Base-by-base conservation (phyloP, 2,888 invertebrate genomes). In the Caenorhabditis sp. region DNA sequence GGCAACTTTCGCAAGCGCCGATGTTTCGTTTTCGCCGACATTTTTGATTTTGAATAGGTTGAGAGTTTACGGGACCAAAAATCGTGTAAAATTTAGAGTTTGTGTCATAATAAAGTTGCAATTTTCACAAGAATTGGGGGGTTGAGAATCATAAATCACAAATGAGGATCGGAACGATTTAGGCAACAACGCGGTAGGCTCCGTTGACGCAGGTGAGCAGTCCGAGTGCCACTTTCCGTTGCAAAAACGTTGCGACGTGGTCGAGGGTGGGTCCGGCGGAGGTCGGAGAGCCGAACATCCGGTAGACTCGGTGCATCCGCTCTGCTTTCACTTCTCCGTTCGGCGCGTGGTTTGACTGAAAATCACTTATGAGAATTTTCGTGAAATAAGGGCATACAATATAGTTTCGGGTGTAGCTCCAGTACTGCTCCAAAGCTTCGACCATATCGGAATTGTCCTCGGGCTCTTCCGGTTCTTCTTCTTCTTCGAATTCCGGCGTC, bases 361-460 rank as follows among this genome's bases (percentile, higher is more conserved):
- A 73, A 26, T 11, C n/a, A n/a, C n/a, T n/a, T n/a, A n/a, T n/a
- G n/a, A n/a, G n/a, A n/a, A n/a, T n/a, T n/a, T n/a, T n/a, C n/a
- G n/a, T n/a, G n/a, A n/a, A n/a, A n/a, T n/a, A 41, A 9, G 66
- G 43, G 55, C 77, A 71, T 32, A 82, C 82, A 58, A 82, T 84
- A 53, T 70, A 80, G 58, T 81, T 81, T 46, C 68, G 70, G 1
- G 87, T 87, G 75, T 88, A 88, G 50, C 70, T 70, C 88, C 88
- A 88, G 75, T 84, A 88, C 53, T 85, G 83, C 75, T 88, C 88
- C 24, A 88, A 78, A 8, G 78, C 71, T 22, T 88, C 88, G 15
- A 79, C 59, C 41, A 79, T 77, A 37, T 75, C 78, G 9, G 65
- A 56, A 17, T 61, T 72, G 11, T 80, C 78, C 46, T 80, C 83